Conservation (phyloP, 2,113 vertebrate species). For the Nycticryphes semicollaris region DNA sequence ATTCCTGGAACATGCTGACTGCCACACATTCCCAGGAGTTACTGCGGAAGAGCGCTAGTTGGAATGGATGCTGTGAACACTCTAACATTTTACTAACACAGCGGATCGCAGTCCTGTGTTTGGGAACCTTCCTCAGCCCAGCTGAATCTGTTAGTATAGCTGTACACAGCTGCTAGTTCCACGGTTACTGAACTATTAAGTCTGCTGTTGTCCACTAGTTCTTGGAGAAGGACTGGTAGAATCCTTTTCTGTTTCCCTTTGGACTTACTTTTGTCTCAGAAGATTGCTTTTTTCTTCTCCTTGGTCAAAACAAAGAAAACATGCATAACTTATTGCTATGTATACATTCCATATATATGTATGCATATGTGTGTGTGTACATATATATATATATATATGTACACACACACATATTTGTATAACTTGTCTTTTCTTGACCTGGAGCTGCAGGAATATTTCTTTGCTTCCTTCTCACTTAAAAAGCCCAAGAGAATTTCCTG, state of each 20-base stretch:
- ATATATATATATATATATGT: neutral
- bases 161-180: neutral
- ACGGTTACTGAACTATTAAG: neutral
- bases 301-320: neutral
- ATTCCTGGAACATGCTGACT: slow-evolving; percentile 34
- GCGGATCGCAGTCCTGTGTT: neutral
- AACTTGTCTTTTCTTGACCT: neutral
- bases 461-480: neutral
- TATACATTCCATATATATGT: neutral
- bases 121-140: neutral
- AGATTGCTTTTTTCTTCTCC: neutral
- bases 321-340: neutral
- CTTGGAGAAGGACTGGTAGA: neutral
- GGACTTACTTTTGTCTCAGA: neutral
- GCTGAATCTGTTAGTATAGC: neutral
- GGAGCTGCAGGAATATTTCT: neutral
- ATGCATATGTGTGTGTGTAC: neutral
- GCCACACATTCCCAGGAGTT: slow-evolving; percentile 30
- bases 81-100: neutral
- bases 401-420: too few relatives aligned
- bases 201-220: neutral
- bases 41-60: neutral
- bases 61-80: neutral
- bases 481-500: neutral
- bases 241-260: neutral